A percentile compares a stretch with the other conserved stretches of the same genome.
Conservation (phyloP, 2,888 invertebrate genomes). For the Gnatocerus cornutus region DNA sequence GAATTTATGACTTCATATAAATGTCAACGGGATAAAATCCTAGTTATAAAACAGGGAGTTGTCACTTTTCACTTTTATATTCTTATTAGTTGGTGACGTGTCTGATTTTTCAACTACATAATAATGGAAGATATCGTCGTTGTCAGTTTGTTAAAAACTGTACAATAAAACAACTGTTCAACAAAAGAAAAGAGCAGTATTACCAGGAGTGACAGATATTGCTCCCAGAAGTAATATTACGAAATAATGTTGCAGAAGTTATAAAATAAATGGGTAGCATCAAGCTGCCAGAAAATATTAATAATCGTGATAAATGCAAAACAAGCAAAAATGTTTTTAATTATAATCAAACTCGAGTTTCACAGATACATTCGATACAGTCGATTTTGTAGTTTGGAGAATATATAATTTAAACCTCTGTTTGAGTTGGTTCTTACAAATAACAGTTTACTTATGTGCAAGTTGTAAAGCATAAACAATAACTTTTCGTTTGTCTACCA, state of each 20-base stretch:
- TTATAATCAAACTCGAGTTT: too few species aligned
- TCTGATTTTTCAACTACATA: not conserved
- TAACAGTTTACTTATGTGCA: not conserved
- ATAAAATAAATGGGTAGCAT: not conserved
- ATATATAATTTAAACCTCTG: too few species aligned
- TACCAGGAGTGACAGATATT: conserved; percentile 9
- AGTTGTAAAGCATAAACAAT: conserved; percentile 13
- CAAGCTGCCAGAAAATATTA: too few species aligned
- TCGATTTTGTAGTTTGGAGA: too few species aligned
- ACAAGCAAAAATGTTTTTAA: too few species aligned
- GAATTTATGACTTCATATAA: not conserved
- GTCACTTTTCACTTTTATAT: too few species aligned
- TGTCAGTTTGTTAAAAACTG: conserved; percentile 14
- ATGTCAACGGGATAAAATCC: not conserved
- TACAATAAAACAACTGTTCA: conserved; percentile 4
- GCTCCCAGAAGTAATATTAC: conserved; percentile 3
- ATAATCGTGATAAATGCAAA: too few species aligned
- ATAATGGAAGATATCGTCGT: conserved; percentile 6
- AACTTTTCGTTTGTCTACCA: conserved; percentile 9
- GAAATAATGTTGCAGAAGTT: conserved; percentile 13
- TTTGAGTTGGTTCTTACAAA: not conserved
- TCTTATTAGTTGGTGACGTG: too few species aligned
- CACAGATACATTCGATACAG: too few species aligned
- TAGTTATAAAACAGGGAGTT: not conserved
- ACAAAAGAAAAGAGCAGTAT: conserved; percentile 8